Percentiles rank a stretch among this genome's conserved stretches.
Evolutionary conservation across 1,140 invertebrate genomes (phyloP).

Genomic region (Brachionus rubens): DNA sequence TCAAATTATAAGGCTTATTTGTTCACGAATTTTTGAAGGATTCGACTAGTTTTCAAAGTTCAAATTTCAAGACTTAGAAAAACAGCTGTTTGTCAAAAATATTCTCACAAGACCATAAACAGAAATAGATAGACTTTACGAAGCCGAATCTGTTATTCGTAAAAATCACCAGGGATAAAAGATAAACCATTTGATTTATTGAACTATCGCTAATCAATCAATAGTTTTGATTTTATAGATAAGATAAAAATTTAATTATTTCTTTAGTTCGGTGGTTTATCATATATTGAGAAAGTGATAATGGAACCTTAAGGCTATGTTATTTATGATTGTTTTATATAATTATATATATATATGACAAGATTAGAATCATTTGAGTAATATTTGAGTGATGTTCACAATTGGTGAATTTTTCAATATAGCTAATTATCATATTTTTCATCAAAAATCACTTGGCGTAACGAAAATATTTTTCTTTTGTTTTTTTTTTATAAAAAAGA

Average conservation of each 20-base stretch:
- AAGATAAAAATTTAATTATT: background rate
- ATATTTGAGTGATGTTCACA: no score
- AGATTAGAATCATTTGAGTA: no score
- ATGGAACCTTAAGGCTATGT: background rate
- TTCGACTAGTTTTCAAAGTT: background rate
- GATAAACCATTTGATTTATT: conserved; percentile 14
- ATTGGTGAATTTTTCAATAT: no score
- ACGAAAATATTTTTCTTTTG: background rate
- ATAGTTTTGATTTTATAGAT: background rate
- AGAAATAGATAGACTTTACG: background rate
- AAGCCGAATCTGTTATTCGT: background rate
- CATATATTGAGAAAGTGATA: background rate
- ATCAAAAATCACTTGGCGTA: conserved; percentile 17
- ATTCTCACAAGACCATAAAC: background rate
- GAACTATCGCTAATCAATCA: conserved; percentile 32
- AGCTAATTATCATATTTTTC: no score
- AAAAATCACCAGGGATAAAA: background rate
- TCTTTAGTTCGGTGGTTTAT: background rate
- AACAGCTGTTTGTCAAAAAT: conserved; percentile 22
- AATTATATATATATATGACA: background rate
- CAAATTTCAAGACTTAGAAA: background rate
- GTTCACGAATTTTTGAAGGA: no score
- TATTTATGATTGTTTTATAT: background rate
- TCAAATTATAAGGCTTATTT: no score
- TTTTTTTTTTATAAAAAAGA: no score